A percentile compares a stretch with the other conserved stretches of the same genome.
Conservation (phyloP, 2,113 vertebrate genomes). For the Thomomys bottae region DNA sequence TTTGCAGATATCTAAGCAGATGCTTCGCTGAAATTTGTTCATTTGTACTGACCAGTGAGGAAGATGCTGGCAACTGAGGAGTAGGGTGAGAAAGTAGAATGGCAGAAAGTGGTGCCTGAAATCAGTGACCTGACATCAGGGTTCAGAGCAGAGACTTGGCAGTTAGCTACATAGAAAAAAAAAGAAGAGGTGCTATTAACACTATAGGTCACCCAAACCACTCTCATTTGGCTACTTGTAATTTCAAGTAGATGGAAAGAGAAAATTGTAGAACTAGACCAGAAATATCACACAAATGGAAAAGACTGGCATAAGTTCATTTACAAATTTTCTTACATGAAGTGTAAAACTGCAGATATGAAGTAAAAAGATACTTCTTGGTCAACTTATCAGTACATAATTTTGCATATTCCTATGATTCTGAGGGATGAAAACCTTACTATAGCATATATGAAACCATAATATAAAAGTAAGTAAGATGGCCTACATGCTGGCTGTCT, state of each 20-base stretch:
- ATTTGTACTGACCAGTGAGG: neutral
- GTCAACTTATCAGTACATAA: neutral
- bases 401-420: constrained; percentile 12
- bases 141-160: neutral
- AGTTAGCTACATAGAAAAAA: neutral
- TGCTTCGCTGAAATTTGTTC: neutral
- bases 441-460: constrained; percentile 19
- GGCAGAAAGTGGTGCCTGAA: neutral
- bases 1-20: neutral
- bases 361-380: constrained; percentile 15
- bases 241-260: neutral
- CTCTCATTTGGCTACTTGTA: neutral
- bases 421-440: neutral
- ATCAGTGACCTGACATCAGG: neutral
- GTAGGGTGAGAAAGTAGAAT: neutral
- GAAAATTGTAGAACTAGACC: neutral
- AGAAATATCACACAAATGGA: neutral
- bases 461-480: neutral
- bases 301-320: neutral
- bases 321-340: constrained; percentile 6
- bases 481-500: neutral
- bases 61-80: neutral
- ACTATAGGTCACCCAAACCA: neutral
- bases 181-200: neutral
- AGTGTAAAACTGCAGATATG: neutral